phyloP scores from a whole-genome alignment of 2,113 vertebrate genomes.

The Malurus elegans region DNA sequence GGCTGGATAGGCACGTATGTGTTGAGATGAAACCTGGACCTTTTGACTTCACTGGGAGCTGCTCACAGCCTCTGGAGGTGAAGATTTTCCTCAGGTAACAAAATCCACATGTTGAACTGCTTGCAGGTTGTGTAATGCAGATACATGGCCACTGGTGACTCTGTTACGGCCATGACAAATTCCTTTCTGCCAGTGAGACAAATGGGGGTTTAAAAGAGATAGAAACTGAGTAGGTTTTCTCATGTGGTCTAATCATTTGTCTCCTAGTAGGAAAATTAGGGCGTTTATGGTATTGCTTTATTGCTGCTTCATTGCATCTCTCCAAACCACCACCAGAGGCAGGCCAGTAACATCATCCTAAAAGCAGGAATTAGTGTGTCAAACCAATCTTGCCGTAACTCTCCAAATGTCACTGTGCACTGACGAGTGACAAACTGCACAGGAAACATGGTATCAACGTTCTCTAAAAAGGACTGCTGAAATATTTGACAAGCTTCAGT shows the following conservation, averaged over 20 bases:
- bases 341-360: neutral
- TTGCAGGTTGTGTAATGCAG: neutral
- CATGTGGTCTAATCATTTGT: neutral
- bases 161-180: neutral
- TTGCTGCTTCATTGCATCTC: neutral
- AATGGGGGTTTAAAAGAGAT: neutral
- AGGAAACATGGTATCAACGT: neutral
- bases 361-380: neutral
- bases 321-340: neutral
- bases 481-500: conserved; percentile 26
- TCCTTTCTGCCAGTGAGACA: neutral
- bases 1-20: neutral
- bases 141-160: neutral
- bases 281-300: neutral
- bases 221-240: neutral
- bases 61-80: neutral
- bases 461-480: neutral
- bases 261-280: neutral
- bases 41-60: neutral
- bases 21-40: neutral
- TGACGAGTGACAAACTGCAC: neutral
- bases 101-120: neutral
- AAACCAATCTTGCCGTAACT: neutral
- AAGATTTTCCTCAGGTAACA: neutral
- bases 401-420: neutral